Evolutionary conservation across 2,888 invertebrate genomes (phyloP).

Genomic region (Gonocerus acuteangulatus): DNA sequence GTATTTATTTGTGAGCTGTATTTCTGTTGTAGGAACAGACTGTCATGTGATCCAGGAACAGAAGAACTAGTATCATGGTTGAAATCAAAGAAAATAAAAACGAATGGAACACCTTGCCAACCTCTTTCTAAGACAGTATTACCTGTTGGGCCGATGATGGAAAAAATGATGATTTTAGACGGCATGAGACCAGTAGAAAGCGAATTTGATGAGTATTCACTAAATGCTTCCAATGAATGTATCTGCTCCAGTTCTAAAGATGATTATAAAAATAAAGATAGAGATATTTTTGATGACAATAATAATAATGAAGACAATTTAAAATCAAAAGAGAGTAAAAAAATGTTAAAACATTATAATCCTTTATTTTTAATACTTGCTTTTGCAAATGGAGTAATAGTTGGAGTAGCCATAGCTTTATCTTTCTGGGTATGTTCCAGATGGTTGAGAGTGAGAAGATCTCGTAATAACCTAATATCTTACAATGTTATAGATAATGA

Average conservation of each 20-base stretch:
- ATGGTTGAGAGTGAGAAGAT: not conserved
- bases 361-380: constrained; percentile 6
- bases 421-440: not conserved
- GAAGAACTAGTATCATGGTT: constrained; percentile 1
- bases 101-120: constrained; percentile 1
- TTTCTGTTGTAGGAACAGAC: constrained; percentile 10
- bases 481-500: not conserved
- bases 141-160: not conserved
- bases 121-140: not conserved
- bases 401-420: not conserved
- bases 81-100: not conserved
- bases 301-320: not conserved
- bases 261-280: not conserved
- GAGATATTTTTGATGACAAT: not conserved
- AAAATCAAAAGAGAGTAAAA: not conserved
- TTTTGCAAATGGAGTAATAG: constrained; percentile 1
- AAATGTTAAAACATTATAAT: not conserved
- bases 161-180: constrained; percentile 6
- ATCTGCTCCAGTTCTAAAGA: not conserved
- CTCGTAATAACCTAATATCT: not conserved
- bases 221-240: not conserved
- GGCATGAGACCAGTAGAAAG: not conserved
- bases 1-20: too few species aligned
- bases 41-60: constrained; percentile 8
- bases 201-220: not conserved